Conservation (phyloP, 2,797 vertebrate genomes). For the Xenopus petersii region DNA sequence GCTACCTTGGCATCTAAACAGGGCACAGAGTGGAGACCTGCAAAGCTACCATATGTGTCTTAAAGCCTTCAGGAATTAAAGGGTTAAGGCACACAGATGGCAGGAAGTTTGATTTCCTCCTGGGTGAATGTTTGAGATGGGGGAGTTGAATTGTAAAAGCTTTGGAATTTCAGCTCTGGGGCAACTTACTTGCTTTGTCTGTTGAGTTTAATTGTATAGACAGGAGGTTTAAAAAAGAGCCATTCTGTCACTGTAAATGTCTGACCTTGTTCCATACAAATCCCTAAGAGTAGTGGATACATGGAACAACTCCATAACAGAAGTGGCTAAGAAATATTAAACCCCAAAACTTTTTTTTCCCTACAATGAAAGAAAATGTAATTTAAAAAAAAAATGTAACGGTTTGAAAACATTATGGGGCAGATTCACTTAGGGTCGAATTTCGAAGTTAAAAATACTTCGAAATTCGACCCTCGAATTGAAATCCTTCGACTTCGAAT, state of each 20-base stretch:
- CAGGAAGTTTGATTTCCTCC: conserved; percentile 48
- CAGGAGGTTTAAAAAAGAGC: conserved; percentile 20
- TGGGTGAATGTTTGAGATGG: conserved; percentile 31
- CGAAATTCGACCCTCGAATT: too few relatives aligned
- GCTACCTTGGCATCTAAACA: conserved; percentile 7
- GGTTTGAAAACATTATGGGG: too few relatives aligned
- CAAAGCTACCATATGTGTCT: conserved; percentile 12
- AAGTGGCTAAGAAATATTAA: too few relatives aligned
- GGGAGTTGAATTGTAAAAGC: conserved; percentile 27
- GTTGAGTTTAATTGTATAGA: conserved; percentile 29
- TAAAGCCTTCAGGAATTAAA: background rate
- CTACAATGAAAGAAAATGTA: too few relatives aligned
- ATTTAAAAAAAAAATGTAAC: too few relatives aligned
- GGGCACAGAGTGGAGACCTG: background rate
- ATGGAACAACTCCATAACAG: too few relatives aligned
- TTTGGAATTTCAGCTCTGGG: conserved; percentile 46
- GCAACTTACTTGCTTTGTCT: conserved; percentile 27
- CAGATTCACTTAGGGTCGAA: too few relatives aligned
- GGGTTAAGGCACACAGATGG: conserved; percentile 43
- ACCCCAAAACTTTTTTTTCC: too few relatives aligned
- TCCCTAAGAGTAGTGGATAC: too few relatives aligned
- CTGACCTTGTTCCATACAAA: too few relatives aligned
- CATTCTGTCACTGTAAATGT: conserved; percentile 20
- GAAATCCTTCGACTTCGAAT: too few relatives aligned
- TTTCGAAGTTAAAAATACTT: too few relatives aligned